A percentile compares a stretch with the other conserved stretches of the same genome.
phyloP scores from a whole-genome alignment of 1,140 invertebrate species.

The Argopecten irradians region DNA sequence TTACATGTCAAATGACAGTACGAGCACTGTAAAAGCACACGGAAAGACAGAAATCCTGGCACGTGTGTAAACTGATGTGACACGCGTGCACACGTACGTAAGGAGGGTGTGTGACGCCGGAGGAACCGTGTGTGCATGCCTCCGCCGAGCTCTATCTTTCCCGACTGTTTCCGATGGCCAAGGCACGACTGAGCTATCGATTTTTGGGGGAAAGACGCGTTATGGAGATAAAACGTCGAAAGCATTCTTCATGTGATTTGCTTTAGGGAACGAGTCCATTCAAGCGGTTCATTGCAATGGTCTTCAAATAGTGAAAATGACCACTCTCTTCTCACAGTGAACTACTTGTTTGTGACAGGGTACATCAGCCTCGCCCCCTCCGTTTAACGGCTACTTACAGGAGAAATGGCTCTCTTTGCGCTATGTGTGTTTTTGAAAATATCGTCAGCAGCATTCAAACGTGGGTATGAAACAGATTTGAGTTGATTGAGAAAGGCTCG shows the following conservation, averaged over 20 bases:
- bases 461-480: not conserved
- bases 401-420: not conserved
- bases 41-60: not conserved
- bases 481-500: slow-evolving; percentile 6
- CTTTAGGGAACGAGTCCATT: slow-evolving; percentile 39
- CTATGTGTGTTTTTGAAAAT: slow-evolving; percentile 1
- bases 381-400: not conserved
- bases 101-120: slow-evolving; percentile 12
- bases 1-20: slow-evolving; percentile 16
- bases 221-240: slow-evolving; percentile 43
- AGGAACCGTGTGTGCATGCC: slow-evolving; percentile 11
- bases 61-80: not conserved
- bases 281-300: slow-evolving; percentile 14
- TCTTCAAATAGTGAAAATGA: not conserved
- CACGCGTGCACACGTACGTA: slow-evolving; percentile 19
- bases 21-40: not conserved
- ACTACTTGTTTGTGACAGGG: not conserved
- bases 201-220: slow-evolving; percentile 55
- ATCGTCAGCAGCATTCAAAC: slow-evolving; percentile 21
- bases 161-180: slow-evolving; percentile 19
- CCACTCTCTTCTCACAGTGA: not conserved
- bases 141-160: slow-evolving; percentile 13
- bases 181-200: slow-evolving; percentile 40
- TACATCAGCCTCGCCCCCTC: not conserved
- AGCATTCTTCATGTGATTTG: slow-evolving; percentile 45